phyloP scores from a whole-genome alignment of 2,888 invertebrate genomes.

The Dryobota labecula region DNA sequence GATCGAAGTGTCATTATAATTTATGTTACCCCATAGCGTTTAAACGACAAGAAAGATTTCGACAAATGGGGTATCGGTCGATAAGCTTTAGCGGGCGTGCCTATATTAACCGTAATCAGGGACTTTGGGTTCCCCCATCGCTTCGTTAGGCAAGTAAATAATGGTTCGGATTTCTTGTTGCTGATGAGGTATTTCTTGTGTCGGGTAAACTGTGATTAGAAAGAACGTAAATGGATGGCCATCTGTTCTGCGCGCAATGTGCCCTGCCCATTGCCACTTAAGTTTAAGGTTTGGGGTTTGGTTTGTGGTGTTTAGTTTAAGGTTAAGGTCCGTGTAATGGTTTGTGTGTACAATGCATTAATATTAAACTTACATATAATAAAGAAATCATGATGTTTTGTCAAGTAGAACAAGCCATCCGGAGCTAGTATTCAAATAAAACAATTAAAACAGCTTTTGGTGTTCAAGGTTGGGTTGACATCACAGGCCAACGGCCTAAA shows the following conservation, averaged over 20 bases:
- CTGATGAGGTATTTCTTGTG: neutral
- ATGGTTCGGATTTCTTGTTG: neutral
- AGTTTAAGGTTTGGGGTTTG: no score
- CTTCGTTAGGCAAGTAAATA: neutral
- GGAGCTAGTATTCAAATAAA: no score
- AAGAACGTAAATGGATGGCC: neutral
- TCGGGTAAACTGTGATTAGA: neutral
- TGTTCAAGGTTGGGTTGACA: no score
- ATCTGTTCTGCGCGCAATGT: no score
- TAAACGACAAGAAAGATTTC: slow-evolving; percentile 5
- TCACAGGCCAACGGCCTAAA: neutral
- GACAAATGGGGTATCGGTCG: slow-evolving; percentile 20
- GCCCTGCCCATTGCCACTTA: no score
- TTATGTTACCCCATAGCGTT: neutral
- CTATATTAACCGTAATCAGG: slow-evolving; percentile 13
- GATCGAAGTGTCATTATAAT: slow-evolving; percentile 3
- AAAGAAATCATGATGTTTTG: no score
- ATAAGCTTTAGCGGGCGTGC: slow-evolving; percentile 26
- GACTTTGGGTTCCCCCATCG: neutral
- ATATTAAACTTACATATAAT: no score
- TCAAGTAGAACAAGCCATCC: neutral
- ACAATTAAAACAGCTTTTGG: no score
- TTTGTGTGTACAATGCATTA: no score
- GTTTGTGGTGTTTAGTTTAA: no score
- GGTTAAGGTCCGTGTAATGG: no score